Evolutionary conservation across 64 coral and sea anemone genomes (phyloP), one percentile per base, ranked within the genome.

Genomic region (Montipora efflorescens): DNA sequence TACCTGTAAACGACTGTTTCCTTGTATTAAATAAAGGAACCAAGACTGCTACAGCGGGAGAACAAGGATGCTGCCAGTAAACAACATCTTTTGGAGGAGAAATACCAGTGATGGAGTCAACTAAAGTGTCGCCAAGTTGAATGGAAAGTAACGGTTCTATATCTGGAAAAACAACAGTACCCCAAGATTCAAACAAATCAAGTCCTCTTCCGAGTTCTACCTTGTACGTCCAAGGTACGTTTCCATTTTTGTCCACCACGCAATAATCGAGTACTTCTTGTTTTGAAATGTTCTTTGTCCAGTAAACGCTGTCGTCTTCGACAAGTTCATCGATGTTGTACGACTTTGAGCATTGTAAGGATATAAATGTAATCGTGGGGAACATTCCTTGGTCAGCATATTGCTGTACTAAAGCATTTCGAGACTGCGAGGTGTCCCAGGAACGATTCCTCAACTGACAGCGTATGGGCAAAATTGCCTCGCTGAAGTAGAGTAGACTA

Each of bases 141-240:
- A 93, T 44, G 48, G 85, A 69, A 52, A 93, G 59, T 72, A 93
- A 61, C n/a, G 92, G 92, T 8, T 93, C 92, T 48, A 79, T 52
- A 4, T 88, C 83, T 88, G 85, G 85, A 15, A 93, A 57, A 62
- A 93, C 74, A 45, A 93, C 14, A 74, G 15, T 93, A 45, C 92
- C 92, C 71, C 83, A 72, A 57, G 50, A 77, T 68, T 88, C 92
- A 80, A 93, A 93, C 75, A 93, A 81, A 28, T 93, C 88, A 18
- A 93, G 68, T 2, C 58, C 83, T 49, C 81, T 59, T 18, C 75
- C 92, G 7, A 93, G 59, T 52, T 93, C 92, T 45, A 81, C 75
- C 55, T 76, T 66, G 67, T 69, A 93, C 1, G 14, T 69, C 83
- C 84, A 93, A 25, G 57, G 49, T 47, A 43, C 58, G 46, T 66